Percentiles rank a stretch among this genome's conserved stretches.
Conservation (phyloP, 1,140 invertebrate species). For the Dreissena rostriformis region DNA sequence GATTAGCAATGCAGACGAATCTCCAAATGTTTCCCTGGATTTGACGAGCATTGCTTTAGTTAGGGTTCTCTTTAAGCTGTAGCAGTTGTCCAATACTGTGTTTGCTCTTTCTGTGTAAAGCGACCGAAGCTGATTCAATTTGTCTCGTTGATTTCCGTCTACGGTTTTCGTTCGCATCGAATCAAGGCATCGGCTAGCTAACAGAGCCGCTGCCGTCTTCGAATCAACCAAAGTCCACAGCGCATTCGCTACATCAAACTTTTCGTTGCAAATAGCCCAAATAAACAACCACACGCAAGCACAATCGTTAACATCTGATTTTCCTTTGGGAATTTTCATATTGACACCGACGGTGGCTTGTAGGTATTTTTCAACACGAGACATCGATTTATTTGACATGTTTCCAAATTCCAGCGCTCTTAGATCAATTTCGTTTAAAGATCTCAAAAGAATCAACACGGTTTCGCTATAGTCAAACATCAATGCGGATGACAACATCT, state of each 20-base stretch:
- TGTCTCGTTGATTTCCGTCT: not conserved
- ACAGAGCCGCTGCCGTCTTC: not conserved
- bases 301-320: not conserved
- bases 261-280: not conserved
- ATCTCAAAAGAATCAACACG: too few species aligned
- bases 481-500: too few species aligned
- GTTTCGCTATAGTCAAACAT: too few species aligned
- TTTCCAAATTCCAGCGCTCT: too few species aligned
- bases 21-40: not conserved
- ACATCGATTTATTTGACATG: too few species aligned
- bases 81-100: not conserved
- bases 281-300: not conserved
- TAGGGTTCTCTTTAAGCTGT: not conserved
- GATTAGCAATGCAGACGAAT: not conserved
- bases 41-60: not conserved
- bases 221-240: not conserved
- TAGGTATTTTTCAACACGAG: too few species aligned
- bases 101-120: not conserved
- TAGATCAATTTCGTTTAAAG: too few species aligned
- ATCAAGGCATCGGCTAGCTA: not conserved
- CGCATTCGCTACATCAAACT: not conserved
- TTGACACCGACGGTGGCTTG: too few species aligned
- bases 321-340: too few species aligned
- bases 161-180: not conserved
- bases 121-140: not conserved